phyloP scores from a whole-genome alignment of 92 coral and sea anemone genomes.

The Heliopora coerulea region DNA sequence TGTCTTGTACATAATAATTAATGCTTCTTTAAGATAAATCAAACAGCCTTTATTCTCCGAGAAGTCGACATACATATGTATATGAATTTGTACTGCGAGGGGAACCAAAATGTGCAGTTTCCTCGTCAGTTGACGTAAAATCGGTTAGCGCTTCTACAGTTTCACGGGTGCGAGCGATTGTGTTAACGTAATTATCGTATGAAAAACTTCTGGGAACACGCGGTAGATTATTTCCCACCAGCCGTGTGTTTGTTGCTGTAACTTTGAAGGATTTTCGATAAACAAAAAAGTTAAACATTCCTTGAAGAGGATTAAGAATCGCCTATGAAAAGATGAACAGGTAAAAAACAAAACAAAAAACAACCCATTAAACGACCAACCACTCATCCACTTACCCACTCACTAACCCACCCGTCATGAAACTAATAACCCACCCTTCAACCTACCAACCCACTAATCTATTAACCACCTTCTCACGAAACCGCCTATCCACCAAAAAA shows the following conservation, averaged over 20 bases:
- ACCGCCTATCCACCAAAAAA: too few species aligned
- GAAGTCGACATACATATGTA: constrained; percentile 54
- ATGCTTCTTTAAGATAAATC: too few species aligned
- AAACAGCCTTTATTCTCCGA: constrained; percentile 61
- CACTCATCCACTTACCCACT: too few species aligned
- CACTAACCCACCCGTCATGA: too few species aligned
- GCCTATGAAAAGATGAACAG: constrained; percentile 52
- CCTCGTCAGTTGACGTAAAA: constrained; percentile 29
- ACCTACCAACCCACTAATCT: too few species aligned
- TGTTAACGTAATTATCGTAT: not conserved
- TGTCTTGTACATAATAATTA: too few species aligned
- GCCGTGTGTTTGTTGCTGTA: constrained; percentile 28
- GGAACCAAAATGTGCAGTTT: constrained; percentile 21
- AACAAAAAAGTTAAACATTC: constrained; percentile 83
- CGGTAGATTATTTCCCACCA: not conserved
- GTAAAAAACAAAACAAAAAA: too few species aligned
- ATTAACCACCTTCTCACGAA: too few species aligned
- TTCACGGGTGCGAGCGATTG: not conserved
- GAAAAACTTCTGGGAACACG: not conserved
- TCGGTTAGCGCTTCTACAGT: not conserved
- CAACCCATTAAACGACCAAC: too few species aligned
- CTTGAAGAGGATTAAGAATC: constrained; percentile 81
- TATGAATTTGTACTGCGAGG: constrained; percentile 27
- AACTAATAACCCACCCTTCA: too few species aligned
- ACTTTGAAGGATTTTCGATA: constrained; percentile 70